phyloP scores from a whole-genome alignment of 1,140 invertebrate genomes.

The Neomicropteryx cornuta region DNA sequence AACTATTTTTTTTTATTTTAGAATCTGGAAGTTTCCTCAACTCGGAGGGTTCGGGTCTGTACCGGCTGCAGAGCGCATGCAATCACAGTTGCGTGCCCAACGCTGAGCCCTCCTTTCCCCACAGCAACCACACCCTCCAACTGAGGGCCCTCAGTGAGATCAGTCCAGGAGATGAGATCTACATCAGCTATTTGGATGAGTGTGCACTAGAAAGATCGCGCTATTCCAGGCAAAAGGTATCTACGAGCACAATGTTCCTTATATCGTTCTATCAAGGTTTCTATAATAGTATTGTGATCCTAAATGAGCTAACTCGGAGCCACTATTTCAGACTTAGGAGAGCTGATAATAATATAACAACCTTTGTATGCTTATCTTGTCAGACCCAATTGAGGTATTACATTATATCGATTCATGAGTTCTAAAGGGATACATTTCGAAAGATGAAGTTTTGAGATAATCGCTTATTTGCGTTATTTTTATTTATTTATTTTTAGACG shows the following conservation, averaged over 20 bases:
- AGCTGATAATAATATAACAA: neutral
- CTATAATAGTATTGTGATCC: no score
- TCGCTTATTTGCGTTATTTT: no score
- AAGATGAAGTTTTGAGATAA: no score
- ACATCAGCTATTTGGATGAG: slow-evolving; percentile 84
- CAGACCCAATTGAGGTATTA: neutral
- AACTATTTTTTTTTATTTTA: slow-evolving; percentile 29
- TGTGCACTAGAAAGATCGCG: slow-evolving; percentile 68
- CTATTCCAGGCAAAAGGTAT: slow-evolving; percentile 74
- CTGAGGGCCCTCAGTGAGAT: slow-evolving; percentile 70
- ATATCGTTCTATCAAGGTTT: no score
- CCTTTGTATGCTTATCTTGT: neutral
- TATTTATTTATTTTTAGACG: no score
- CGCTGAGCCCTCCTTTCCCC: slow-evolving; percentile 72
- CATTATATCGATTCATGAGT: neutral
- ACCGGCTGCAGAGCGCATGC: slow-evolving; percentile 69
- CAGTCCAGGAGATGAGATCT: slow-evolving; percentile 75
- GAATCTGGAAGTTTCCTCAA: slow-evolving; percentile 82
- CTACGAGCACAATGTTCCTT: neutral
- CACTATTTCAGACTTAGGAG: neutral
- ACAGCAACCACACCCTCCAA: slow-evolving; percentile 71
- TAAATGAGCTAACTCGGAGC: no score
- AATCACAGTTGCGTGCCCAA: slow-evolving; percentile 93
- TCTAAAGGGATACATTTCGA: neutral
- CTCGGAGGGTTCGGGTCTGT: slow-evolving; percentile 88